Base-by-base conservation (phyloP, 2,113 vertebrate species). In the Callithrix jacchus region DNA sequence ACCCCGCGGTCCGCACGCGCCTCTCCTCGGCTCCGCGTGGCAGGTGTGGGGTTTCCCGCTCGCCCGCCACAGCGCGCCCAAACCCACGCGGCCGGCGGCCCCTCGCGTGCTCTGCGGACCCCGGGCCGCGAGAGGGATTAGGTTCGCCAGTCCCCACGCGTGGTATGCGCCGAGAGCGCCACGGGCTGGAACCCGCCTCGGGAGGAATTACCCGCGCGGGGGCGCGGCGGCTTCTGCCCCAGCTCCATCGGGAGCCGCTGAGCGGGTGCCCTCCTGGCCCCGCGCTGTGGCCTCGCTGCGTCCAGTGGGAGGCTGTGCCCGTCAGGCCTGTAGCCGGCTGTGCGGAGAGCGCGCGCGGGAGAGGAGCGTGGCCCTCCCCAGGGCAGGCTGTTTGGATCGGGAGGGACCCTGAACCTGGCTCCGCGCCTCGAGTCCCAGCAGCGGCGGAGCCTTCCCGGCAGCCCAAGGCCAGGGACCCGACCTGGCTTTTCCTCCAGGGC, bases 1-100 rank as follows among this genome's bases (percentile, higher is more conserved):
- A 87, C 96, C 54, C 97, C 91, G 86, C 87, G 87, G 92, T 61
- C 56, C n/a, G 84, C 61, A 86, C 13, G 91, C 68, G 0, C 40
- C 42, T 13, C 56, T 82, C 52, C 89, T 21, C 16, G 7, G 96
- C 76, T 82, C 52, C 1, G 76, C 21, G 17, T 76, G 0, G 58
- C 64, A 40, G 20, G 27, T 4, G 32, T 16, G 84, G 9, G 18
- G 70, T 9, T 10, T 47, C 37, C 49, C 1, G 9, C 32, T 45
- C 9, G 14, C 54, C n/a, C 8, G 1, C 79, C 25, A 6, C 4
- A 0, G n/a, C 45, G 73, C n/a, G 1, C 66, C 2, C 21, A 20
- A 35, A 37, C 25, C 42, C 13, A 37, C 77, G 40, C n/a, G 18
- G 18, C 83, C 42, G 35, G 32, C 37, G 18, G 45, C 18, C 56